A percentile compares a stretch with the other conserved stretches of the same genome.
These are phyloP conservation scores for Arge pagana DNA, from an alignment of 2,888 invertebrate genomes.

Conservation along the genomic window DNA sequence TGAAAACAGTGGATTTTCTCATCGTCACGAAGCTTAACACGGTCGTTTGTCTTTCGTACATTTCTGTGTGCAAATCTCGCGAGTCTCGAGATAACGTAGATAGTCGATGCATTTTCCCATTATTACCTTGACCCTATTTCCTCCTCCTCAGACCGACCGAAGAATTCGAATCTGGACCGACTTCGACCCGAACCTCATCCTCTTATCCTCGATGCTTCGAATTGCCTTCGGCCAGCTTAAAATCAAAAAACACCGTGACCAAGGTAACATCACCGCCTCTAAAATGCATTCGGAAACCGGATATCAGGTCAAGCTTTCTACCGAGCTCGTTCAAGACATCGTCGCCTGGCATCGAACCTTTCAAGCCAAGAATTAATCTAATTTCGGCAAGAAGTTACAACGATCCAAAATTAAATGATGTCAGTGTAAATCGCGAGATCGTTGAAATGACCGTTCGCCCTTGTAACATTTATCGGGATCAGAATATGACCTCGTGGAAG, in stretches of 20 bases:
- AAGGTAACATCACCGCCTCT: slow-evolving; percentile 2
- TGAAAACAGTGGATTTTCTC: not conserved
- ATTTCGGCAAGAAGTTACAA: slow-evolving; percentile 35
- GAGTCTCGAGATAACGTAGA: not conserved
- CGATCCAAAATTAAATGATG: slow-evolving; percentile 52
- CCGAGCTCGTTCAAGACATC: slow-evolving; percentile 3
- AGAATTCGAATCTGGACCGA: slow-evolving; percentile 33
- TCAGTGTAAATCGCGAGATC: slow-evolving; percentile 48
- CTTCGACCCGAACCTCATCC: slow-evolving; percentile 11
- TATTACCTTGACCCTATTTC: slow-evolving; percentile 44
- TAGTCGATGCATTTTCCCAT: slow-evolving; percentile 40
- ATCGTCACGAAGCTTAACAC: not conserved
- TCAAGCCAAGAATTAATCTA: slow-evolving; percentile 3
- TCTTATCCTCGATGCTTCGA: slow-evolving; percentile 7
- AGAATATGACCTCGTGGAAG: slow-evolving; percentile 35
- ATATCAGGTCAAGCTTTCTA: slow-evolving; percentile 9
- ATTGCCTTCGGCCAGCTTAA: slow-evolving; percentile 2
- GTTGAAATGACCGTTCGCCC: slow-evolving; percentile 51
- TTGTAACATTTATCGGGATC: slow-evolving; percentile 29
- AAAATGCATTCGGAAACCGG: slow-evolving; percentile 1
- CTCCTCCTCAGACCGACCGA: slow-evolving; percentile 42
- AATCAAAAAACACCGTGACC: not conserved
- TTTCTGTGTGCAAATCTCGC: not conserved
- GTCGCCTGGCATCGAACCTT: not conserved
- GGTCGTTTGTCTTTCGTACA: not conserved